phyloP scores from a whole-genome alignment of 2,888 invertebrate species.

The Sympetrum striolatum region DNA sequence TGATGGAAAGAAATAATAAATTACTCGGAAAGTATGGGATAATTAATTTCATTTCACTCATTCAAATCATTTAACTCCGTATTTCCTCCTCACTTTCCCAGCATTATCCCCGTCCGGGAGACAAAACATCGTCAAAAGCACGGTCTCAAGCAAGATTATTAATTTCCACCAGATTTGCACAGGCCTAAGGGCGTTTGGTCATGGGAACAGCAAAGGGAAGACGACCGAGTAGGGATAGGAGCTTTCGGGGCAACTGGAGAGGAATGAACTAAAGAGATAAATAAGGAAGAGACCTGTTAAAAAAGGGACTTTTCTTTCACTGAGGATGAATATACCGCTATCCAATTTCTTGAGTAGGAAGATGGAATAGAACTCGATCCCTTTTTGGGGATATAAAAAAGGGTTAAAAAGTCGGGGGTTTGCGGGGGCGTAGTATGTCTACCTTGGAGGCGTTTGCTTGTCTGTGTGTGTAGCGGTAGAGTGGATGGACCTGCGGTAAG shows the following conservation, averaged over 20 bases:
- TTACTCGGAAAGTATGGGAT: no score
- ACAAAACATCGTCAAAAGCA: conserved; percentile 5
- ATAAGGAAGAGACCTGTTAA: background rate
- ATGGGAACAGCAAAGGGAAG: background rate
- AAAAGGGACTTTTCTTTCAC: no score
- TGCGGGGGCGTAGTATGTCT: background rate
- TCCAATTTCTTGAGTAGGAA: background rate
- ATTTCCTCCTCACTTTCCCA: background rate
- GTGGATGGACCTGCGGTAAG: background rate
- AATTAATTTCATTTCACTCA: no score
- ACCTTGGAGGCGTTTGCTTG: background rate
- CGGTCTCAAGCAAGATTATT: conserved; percentile 2
- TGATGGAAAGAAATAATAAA: background rate
- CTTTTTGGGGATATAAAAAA: no score
- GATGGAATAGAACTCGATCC: background rate
- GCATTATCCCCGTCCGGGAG: background rate
- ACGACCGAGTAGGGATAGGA: background rate
- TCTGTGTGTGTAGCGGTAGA: background rate
- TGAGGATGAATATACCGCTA: background rate
- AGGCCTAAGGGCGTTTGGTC: conserved; percentile 9
- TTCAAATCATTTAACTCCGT: no score
- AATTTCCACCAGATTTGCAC: conserved; percentile 29
- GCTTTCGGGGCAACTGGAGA: background rate
- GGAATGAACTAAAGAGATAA: background rate
- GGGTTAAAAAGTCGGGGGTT: background rate